Evolutionary conservation across 2,888 invertebrate species (phyloP).

Genomic region (Heliconius hortense): DNA sequence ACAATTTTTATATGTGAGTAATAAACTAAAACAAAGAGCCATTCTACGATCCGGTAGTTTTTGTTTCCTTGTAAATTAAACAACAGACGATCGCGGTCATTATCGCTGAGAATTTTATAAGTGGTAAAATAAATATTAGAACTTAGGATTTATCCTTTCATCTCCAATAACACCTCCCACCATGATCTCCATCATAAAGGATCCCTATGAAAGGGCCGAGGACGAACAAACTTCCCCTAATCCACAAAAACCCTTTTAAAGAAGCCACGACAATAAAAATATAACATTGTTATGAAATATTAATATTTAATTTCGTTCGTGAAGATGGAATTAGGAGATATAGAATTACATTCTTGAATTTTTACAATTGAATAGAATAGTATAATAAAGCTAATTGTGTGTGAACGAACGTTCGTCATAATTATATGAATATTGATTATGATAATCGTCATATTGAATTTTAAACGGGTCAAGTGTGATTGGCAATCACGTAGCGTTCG

Average conservation of each 20-base stretch:
- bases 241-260: conserved; percentile 48
- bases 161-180: conserved; percentile 53
- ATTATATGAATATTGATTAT: conserved; percentile 73
- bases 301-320: conserved; percentile 72
- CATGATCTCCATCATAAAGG: conserved; percentile 41
- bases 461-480: conserved; percentile 41
- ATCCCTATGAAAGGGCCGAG: conserved; percentile 14
- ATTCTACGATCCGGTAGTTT: conserved; percentile 18
- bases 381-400: conserved; percentile 80
- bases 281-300: conserved; percentile 65
- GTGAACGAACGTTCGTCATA: conserved; percentile 63
- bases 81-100: conserved; percentile 34
- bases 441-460: conserved; percentile 29
- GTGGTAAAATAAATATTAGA: conserved; percentile 40
- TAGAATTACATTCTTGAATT: conserved; percentile 76
- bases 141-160: conserved; percentile 45
- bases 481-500: conserved; percentile 27
- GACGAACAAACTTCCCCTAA: background rate
- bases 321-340: conserved; percentile 67
- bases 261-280: conserved; percentile 76
- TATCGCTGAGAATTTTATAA: conserved; percentile 40
- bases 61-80: conserved; percentile 33
- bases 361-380: conserved; percentile 61
- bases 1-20: conserved; percentile 27
- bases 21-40: conserved; percentile 36